phyloP scores from a whole-genome alignment of 2,113 vertebrate species.

The Anser cygnoides region DNA sequence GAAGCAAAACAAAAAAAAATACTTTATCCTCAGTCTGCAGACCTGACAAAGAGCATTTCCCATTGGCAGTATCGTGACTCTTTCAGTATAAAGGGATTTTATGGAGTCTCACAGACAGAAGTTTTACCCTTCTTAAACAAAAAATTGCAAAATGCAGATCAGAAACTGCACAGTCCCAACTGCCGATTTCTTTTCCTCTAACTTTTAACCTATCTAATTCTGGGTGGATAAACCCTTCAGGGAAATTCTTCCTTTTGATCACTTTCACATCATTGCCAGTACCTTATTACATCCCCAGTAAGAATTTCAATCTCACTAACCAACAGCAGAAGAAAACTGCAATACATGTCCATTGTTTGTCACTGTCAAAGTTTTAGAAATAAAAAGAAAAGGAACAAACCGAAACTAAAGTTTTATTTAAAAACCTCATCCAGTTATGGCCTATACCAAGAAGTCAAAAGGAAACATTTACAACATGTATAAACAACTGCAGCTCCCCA shows the following conservation, averaged over 20 bases:
- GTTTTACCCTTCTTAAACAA: background rate
- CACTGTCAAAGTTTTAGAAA: background rate
- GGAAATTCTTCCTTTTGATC: background rate
- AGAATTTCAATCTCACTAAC: background rate
- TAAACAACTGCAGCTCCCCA: slow-evolving; percentile 33
- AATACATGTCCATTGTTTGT: background rate
- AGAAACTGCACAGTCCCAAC: background rate
- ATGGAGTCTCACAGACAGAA: background rate
- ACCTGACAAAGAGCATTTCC: background rate
- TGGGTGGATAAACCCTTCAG: background rate
- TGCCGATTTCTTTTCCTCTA: background rate
- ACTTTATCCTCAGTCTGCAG: background rate
- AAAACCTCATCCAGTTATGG: background rate
- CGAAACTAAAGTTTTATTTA: background rate
- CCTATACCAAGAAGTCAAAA: background rate
- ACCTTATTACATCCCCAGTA: background rate
- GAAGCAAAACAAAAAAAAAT: background rate
- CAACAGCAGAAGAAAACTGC: background rate
- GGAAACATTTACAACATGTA: slow-evolving; percentile 5
- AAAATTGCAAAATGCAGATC: background rate
- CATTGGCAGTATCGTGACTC: background rate
- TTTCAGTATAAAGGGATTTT: background rate
- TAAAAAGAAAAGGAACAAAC: background rate
- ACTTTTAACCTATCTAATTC: background rate
- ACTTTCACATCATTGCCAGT: background rate